These are phyloP conservation scores for Echiichthys vipera DNA, from an alignment of 2,797 vertebrate species.

Conservation along the genomic window DNA sequence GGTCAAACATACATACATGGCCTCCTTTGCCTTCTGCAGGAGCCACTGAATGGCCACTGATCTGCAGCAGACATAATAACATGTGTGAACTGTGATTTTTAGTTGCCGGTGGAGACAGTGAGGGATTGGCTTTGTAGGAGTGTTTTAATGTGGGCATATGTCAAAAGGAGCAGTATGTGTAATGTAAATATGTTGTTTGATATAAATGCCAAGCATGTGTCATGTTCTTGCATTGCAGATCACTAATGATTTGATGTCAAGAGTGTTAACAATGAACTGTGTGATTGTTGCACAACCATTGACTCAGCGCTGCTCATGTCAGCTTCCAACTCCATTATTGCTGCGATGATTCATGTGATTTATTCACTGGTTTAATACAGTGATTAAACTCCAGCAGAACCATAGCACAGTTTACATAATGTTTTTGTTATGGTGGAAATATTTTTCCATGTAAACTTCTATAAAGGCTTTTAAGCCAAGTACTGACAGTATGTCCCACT, in stretches of 20 bases:
- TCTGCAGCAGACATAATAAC: conserved; percentile 46
- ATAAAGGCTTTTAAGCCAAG: background rate
- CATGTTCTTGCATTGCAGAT: conserved; percentile 48
- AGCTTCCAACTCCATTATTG: conserved; percentile 36
- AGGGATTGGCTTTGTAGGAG: conserved; percentile 24
- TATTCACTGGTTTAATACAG: conserved; percentile 41
- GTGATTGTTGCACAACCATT: conserved; percentile 59
- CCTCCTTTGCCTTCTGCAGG: conserved; percentile 55
- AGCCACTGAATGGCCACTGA: conserved; percentile 26
- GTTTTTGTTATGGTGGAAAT: conserved; percentile 12
- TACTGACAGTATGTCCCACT: background rate
- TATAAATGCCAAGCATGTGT: conserved; percentile 69
- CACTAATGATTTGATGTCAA: conserved; percentile 62
- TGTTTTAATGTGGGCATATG: conserved; percentile 48
- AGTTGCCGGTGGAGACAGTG: conserved; percentile 20
- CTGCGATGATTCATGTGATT: conserved; percentile 62
- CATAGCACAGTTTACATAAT: conserved; percentile 5
- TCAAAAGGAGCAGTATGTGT: conserved; percentile 57
- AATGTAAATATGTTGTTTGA: conserved; percentile 57
- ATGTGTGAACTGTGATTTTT: conserved; percentile 32
- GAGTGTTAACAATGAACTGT: conserved; percentile 56
- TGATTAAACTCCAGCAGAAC: conserved; percentile 33
- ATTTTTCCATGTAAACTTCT: conserved; percentile 1
- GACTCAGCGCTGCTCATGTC: conserved; percentile 60
- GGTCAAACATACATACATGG: conserved; percentile 66